These are phyloP conservation scores for Phyto melanocephala DNA, from an alignment of 2,888 invertebrate species.

Conservation along the genomic window DNA sequence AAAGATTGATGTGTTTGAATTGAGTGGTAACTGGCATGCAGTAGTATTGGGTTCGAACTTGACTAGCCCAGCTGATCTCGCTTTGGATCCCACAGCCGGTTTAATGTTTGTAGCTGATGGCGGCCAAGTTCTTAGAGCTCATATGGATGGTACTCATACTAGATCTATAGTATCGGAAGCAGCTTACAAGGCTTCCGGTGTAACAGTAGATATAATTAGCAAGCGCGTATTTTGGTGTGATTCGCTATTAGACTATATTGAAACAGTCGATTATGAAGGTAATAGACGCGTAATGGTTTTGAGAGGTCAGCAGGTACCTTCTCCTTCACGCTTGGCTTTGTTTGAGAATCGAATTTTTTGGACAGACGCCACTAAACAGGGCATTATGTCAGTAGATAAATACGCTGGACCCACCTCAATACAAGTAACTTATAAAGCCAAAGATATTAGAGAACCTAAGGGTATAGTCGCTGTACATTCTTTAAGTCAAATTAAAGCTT, in stretches of 20 bases:
- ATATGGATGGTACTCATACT: conserved; percentile 95
- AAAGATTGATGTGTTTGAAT: conserved; percentile 95
- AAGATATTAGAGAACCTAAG: conserved; percentile 89
- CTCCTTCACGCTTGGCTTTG: conserved; percentile 89
- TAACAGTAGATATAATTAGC: conserved; percentile 93
- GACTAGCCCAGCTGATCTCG: conserved; percentile 93
- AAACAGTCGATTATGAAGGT: conserved; percentile 96
- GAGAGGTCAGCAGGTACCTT: conserved; percentile 90
- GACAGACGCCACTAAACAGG: conserved; percentile 94
- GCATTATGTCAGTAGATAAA: conserved; percentile 92
- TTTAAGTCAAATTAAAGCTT: conserved; percentile 86
- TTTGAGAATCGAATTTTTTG: conserved; percentile 94
- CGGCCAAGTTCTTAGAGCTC: conserved; percentile 89
- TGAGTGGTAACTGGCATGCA: conserved; percentile 92
- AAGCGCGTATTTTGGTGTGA: conserved; percentile 98
- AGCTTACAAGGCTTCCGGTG: conserved; percentile 94
- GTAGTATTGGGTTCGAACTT: conserved; percentile 94
- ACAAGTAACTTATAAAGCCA: conserved; percentile 88
- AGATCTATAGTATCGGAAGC: conserved; percentile 93
- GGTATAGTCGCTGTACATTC: conserved; percentile 90
- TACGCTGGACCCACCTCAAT: conserved; percentile 89
- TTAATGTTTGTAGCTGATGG: conserved; percentile 92
- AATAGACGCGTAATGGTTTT: conserved; percentile 88
- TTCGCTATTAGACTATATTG: conserved; percentile 95
- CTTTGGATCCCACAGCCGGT: conserved; percentile 94